Evolutionary conservation across 2,888 invertebrate species (phyloP).

Genomic region (Cyrtodaria siliqua): DNA sequence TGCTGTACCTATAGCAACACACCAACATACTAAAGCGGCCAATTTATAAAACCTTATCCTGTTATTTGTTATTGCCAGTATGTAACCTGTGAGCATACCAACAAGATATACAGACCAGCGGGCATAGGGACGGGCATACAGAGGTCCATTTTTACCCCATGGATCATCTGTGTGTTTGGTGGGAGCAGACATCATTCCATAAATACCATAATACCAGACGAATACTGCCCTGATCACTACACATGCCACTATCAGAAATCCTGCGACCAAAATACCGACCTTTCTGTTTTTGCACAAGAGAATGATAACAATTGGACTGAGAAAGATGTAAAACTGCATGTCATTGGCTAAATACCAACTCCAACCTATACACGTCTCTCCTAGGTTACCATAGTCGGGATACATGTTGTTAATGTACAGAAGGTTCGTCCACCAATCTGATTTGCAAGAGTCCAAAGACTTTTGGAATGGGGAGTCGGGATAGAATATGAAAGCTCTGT

Average conservation of each 20-base stretch:
- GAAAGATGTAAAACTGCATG: conserved; percentile 77
- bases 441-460: conserved; percentile 61
- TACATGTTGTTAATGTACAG: conserved; percentile 81
- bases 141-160: conserved; percentile 27
- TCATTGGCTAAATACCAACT: conserved; percentile 79
- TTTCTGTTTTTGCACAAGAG: conserved; percentile 4
- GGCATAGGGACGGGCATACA: conserved; percentile 85
- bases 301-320: conserved; percentile 66
- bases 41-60: conserved; percentile 62
- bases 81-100: conserved; percentile 85
- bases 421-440: conserved; percentile 81
- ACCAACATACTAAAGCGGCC: conserved; percentile 73
- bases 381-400: conserved; percentile 61
- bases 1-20: conserved; percentile 63
- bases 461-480: background rate
- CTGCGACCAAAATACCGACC: background rate
- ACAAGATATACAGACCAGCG: conserved; percentile 85
- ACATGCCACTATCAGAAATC: conserved; percentile 38
- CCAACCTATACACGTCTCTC: conserved; percentile 68
- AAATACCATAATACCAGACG: conserved; percentile 51
- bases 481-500: background rate
- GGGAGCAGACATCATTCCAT: background rate
- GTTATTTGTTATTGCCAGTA: conserved; percentile 73
- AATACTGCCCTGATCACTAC: conserved; percentile 28
- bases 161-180: conserved; percentile 50